phyloP scores from a whole-genome alignment of 1,140 invertebrate species.

The Atta colombica region DNA sequence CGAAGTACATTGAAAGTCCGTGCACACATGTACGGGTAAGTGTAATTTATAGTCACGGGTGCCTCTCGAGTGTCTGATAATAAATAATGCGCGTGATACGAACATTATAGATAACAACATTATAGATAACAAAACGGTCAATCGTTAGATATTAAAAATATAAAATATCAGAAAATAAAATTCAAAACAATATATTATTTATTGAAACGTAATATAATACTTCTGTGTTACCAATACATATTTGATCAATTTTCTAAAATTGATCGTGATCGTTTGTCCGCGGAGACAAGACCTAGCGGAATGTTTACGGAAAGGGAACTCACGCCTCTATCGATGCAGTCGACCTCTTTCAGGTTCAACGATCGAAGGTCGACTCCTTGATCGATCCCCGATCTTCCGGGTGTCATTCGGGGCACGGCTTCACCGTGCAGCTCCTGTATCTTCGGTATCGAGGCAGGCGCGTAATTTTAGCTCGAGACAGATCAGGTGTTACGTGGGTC shows the following conservation, averaged over 20 bases:
- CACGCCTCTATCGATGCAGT: neutral
- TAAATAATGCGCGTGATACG: slow-evolving; percentile 43
- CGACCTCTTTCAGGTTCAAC: slow-evolving; percentile 69
- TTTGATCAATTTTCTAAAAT: slow-evolving; percentile 1
- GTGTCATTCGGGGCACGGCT: slow-evolving; percentile 54
- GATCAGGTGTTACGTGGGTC: slow-evolving; percentile 77
- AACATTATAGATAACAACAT: slow-evolving; percentile 29
- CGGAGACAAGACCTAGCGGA: neutral
- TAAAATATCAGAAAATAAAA: neutral
- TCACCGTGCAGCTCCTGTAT: slow-evolving; percentile 31
- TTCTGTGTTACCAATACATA: neutral
- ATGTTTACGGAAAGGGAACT: neutral
- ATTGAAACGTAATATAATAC: neutral
- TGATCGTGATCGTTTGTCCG: neutral
- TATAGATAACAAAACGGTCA: neutral
- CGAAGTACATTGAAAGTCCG: slow-evolving; percentile 21
- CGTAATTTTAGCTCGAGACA: slow-evolving; percentile 76
- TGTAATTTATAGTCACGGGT: slow-evolving; percentile 51
- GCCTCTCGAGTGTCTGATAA: slow-evolving; percentile 35
- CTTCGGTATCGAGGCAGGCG: slow-evolving; percentile 48
- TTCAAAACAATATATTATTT: neutral
- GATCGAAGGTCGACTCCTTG: slow-evolving; percentile 67
- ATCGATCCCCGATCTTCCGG: slow-evolving; percentile 69
- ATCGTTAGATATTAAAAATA: slow-evolving; percentile 1
- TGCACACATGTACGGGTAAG: neutral